phyloP scores from a whole-genome alignment of 1,140 invertebrate genomes.

The Saccostrea cuccullata region DNA sequence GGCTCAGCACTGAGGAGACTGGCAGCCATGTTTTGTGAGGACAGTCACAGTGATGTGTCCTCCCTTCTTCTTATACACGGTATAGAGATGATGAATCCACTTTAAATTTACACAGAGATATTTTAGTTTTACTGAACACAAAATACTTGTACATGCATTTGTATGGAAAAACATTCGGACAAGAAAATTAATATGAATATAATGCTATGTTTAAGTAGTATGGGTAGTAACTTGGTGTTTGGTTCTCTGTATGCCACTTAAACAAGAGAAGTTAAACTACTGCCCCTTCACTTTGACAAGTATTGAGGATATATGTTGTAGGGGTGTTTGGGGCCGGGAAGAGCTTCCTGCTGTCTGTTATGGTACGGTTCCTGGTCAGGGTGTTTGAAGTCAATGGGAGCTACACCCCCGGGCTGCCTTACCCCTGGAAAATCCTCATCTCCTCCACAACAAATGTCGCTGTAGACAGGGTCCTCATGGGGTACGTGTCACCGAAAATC shows the following conservation, averaged over 20 bases:
- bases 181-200: too few relatives aligned
- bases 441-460: conserved; percentile 76
- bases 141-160: too few relatives aligned
- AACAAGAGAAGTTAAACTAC: too few relatives aligned
- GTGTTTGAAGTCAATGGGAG: conserved; percentile 68
- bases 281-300: too few relatives aligned
- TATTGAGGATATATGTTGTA: conserved; percentile 29
- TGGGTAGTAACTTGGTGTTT: too few relatives aligned
- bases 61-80: conserved; percentile 70
- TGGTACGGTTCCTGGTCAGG: conserved; percentile 68
- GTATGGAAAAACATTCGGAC: too few relatives aligned
- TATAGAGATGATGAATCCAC: conserved; percentile 21
- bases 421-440: conserved; percentile 72
- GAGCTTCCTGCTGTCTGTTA: conserved; percentile 70
- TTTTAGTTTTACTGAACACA: too few relatives aligned
- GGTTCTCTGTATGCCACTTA: too few relatives aligned
- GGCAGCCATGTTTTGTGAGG: conserved; percentile 61
- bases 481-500: conserved; percentile 54
- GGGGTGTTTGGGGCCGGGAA: conserved; percentile 75
- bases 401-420: conserved; percentile 59
- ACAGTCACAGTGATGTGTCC: conserved; percentile 45
- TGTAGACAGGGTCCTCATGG: conserved; percentile 72
- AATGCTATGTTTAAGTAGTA: too few relatives aligned
- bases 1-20: conserved; percentile 64
- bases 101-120: too few relatives aligned